Evolutionary conservation across 2,113 vertebrate genomes (phyloP).

Genomic region (Caretta caretta): DNA sequence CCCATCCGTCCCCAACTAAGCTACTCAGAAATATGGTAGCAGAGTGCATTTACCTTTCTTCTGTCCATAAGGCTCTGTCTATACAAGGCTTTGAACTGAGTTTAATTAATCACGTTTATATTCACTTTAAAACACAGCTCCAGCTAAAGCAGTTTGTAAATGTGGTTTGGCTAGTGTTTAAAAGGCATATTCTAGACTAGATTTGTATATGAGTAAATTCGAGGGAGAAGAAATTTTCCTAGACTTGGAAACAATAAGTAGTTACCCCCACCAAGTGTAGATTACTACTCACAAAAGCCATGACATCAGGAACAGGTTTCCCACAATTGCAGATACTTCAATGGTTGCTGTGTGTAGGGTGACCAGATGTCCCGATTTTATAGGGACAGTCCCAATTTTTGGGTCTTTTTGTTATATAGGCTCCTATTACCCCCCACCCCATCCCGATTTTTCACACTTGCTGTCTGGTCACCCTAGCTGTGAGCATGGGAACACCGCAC

Average conservation of each 20-base stretch:
- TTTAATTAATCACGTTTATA: constrained; percentile 18
- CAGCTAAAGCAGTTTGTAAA: constrained; percentile 9
- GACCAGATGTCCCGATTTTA: no score
- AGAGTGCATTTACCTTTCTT: constrained; percentile 33
- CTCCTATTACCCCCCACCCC: no score
- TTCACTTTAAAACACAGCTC: constrained; percentile 15
- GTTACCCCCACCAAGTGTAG: neutral
- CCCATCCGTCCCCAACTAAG: constrained; percentile 3
- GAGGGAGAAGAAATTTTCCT: neutral
- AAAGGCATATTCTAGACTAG: neutral
- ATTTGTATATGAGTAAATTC: neutral
- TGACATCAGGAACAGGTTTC: neutral
- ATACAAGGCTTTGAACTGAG: constrained; percentile 18
- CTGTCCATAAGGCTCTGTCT: constrained; percentile 45
- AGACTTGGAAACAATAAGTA: neutral
- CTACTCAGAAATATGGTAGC: constrained; percentile 22
- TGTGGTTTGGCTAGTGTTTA: neutral
- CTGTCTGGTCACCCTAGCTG: neutral
- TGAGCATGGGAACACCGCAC: neutral
- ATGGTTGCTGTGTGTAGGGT: neutral
- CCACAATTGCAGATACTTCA: neutral
- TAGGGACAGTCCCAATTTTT: no score
- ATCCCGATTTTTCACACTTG: no score
- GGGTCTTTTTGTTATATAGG: no score
- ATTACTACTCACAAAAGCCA: constrained; percentile 19